Percentiles rank a stretch among this genome's conserved stretches.
phyloP scores from a whole-genome alignment of 2,113 vertebrate species.

The Heptranchias perlo region DNA sequence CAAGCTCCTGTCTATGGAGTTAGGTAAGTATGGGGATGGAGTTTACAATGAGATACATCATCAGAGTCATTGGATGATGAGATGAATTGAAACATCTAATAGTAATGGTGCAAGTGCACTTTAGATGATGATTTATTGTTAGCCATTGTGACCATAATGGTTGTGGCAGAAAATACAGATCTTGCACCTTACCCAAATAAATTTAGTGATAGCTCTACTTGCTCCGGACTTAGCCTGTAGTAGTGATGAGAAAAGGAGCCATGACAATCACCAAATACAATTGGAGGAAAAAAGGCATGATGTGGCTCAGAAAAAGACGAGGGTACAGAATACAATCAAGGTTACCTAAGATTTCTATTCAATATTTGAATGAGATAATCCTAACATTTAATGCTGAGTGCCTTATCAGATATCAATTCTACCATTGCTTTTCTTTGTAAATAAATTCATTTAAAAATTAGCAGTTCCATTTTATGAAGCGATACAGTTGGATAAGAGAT shows the following conservation, averaged over 20 bases:
- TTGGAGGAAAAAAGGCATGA: background rate
- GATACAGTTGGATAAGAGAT: background rate
- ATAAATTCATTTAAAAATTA: background rate
- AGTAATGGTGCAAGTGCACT: constrained; percentile 21
- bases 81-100: constrained; percentile 19
- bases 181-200: constrained; percentile 89
- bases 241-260: constrained; percentile 36
- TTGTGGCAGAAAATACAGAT: constrained; percentile 40
- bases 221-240: constrained; percentile 30
- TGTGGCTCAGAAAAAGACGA: background rate
- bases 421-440: background rate
- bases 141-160: constrained; percentile 54
- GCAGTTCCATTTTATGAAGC: background rate
- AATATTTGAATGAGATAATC: background rate
- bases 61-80: background rate
- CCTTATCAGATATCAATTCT: background rate
- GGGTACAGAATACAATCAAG: background rate
- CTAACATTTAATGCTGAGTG: background rate
- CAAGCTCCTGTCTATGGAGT: background rate
- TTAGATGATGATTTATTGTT: constrained; percentile 44
- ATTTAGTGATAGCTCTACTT: constrained; percentile 62
- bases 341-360: background rate
- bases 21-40: constrained; percentile 23
- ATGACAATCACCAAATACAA: constrained; percentile 35
- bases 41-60: constrained; percentile 27